phyloP scores from a whole-genome alignment of 2,113 vertebrate species.

The Onychostoma macrolepis region DNA sequence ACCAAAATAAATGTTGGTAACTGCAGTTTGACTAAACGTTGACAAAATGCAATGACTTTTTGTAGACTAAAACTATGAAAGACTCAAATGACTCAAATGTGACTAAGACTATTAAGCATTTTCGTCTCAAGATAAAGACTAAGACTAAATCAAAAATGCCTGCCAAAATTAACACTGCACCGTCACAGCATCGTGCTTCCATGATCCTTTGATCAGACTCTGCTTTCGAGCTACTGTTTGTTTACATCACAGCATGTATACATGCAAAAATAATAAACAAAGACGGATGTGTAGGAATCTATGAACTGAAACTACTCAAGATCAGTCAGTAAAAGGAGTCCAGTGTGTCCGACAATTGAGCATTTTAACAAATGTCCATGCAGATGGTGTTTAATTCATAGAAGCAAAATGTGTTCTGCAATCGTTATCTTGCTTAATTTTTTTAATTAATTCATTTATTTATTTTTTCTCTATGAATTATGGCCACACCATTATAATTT shows the following conservation, averaged over 20 bases:
- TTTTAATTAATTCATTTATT: too few species aligned
- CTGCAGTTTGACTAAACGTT: too few species aligned
- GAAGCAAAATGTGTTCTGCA: not conserved
- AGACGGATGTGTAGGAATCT: not conserved
- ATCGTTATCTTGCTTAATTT: not conserved
- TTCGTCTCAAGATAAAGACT: too few species aligned
- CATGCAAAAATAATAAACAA: not conserved
- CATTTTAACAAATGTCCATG: slow-evolving; percentile 23
- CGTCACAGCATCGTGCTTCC: not conserved
- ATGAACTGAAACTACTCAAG: not conserved
- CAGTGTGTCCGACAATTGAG: not conserved
- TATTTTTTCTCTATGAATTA: slow-evolving; percentile 5
- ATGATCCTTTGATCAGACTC: not conserved
- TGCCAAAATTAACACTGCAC: too few species aligned
- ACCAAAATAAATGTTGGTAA: too few species aligned
- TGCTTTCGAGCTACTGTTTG: not conserved
- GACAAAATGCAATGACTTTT: too few species aligned
- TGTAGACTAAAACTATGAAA: too few species aligned
- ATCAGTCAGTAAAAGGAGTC: not conserved
- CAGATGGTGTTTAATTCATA: slow-evolving; percentile 1
- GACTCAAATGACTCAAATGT: too few species aligned
- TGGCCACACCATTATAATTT: not conserved
- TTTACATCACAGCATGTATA: not conserved
- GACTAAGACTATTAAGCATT: too few species aligned
- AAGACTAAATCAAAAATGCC: too few species aligned